phyloP scores from a whole-genome alignment of 2,888 invertebrate genomes.

The Hoplodrina blanda region DNA sequence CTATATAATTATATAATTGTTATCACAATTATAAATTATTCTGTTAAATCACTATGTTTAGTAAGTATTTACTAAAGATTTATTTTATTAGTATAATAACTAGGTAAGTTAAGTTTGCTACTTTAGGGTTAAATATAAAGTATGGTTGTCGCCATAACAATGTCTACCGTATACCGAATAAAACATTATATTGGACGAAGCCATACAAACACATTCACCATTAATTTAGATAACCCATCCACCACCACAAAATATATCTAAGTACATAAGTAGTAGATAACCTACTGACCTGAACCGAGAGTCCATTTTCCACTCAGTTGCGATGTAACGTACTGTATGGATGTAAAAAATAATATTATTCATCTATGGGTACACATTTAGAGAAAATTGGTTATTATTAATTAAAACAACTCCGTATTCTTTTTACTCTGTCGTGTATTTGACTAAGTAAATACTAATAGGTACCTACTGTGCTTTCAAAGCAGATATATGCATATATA shows the following conservation, averaged over 20 bases:
- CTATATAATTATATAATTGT: no score
- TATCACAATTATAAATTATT: background rate
- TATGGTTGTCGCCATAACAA: background rate
- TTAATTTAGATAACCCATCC: constrained; percentile 56
- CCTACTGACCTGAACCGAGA: constrained; percentile 79
- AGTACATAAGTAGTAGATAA: constrained; percentile 45
- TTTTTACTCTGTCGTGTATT: constrained; percentile 22
- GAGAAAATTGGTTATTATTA: constrained; percentile 49
- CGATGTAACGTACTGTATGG: constrained; percentile 76
- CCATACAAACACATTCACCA: constrained; percentile 47
- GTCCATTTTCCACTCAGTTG: constrained; percentile 75
- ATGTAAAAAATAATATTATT: constrained; percentile 62
- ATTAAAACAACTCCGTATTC: constrained; percentile 50
- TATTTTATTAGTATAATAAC: constrained; percentile 3
- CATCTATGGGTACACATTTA: constrained; percentile 51
- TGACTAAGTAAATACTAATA: background rate
- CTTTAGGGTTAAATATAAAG: constrained; percentile 4
- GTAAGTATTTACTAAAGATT: background rate
- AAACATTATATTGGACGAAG: constrained; percentile 27
- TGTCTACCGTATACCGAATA: constrained; percentile 13
- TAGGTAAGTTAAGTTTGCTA: background rate
- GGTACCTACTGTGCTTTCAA: constrained; percentile 5
- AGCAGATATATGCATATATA: background rate
- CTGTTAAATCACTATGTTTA: background rate
- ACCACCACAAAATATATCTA: constrained; percentile 68